These are phyloP conservation scores for Congeria kusceri DNA, from an alignment of 2,888 invertebrate species.

Conservation along the genomic window DNA sequence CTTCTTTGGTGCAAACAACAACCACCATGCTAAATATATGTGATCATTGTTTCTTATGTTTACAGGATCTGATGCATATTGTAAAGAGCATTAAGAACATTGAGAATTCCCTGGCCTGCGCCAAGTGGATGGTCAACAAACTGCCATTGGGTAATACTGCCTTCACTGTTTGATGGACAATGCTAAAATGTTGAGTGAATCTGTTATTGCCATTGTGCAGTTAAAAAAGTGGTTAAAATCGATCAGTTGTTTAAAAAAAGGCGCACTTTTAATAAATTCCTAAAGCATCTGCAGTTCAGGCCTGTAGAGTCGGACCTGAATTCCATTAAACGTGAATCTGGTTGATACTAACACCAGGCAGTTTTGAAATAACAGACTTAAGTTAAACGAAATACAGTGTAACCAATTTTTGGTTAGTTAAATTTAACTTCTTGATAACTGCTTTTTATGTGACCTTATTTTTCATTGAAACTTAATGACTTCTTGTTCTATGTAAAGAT, in stretches of 20 bases:
- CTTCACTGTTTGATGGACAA: not conserved
- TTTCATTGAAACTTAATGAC: too few species aligned
- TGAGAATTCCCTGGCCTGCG: conserved; percentile 77
- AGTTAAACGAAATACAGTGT: not conserved
- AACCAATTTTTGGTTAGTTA: too few species aligned
- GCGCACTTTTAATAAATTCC: too few species aligned
- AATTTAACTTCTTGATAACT: too few species aligned
- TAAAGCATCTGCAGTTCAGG: too few species aligned
- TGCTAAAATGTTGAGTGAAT: too few species aligned
- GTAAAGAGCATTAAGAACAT: conserved; percentile 70
- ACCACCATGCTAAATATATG: not conserved
- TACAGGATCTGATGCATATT: conserved; percentile 62
- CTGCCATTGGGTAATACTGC: conserved; percentile 75
- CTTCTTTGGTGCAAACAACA: not conserved
- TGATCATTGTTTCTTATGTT: conserved; percentile 1
- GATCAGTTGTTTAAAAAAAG: not conserved
- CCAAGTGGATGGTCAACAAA: conserved; percentile 76
- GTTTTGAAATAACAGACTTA: not conserved
- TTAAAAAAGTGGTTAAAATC: too few species aligned
- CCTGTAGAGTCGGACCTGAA: not conserved
- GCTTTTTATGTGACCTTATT: too few species aligned
- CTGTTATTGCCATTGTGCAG: too few species aligned
- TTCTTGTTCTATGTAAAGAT: too few species aligned
- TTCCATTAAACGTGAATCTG: not conserved
- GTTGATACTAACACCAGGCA: not conserved